A percentile compares a stretch with the other conserved stretches of the same genome.
Conservation (phyloP, 2,797 vertebrate genomes). For the Macropus fuliginosus region DNA sequence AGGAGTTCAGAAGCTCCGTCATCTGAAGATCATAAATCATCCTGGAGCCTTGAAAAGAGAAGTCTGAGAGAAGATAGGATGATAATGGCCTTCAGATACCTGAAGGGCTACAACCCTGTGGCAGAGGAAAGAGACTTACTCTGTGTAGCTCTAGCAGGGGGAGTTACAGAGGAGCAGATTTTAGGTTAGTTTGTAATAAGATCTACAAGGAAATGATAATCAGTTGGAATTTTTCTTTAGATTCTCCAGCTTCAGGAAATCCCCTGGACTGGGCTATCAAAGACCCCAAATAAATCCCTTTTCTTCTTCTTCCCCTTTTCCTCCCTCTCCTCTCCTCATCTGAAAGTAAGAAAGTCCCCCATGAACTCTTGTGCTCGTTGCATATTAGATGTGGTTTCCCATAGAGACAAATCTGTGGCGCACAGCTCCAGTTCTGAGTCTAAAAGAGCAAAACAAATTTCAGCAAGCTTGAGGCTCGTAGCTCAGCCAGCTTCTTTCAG, state of each 20-base stretch:
- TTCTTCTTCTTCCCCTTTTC: background rate
- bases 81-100: background rate
- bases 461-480: background rate
- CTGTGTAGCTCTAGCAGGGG: background rate
- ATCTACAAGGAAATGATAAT: background rate
- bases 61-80: background rate
- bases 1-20: background rate
- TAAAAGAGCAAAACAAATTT: background rate
- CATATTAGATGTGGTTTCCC: background rate
- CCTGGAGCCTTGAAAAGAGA: background rate
- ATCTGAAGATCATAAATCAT: background rate
- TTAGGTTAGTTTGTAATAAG: background rate
- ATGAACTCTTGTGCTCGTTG: background rate
- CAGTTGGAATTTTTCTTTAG: background rate
- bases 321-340: background rate
- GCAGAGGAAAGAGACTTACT: background rate
- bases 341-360: background rate
- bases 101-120: background rate
- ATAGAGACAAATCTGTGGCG: background rate
- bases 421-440: background rate
- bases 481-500: background rate
- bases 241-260: background rate
- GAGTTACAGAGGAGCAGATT: background rate
- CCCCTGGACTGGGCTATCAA: background rate
- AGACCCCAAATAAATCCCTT: background rate